These are phyloP conservation scores for Scaptomyza hsui DNA, from an alignment of 1,140 invertebrate species.

Conservation along the genomic window DNA sequence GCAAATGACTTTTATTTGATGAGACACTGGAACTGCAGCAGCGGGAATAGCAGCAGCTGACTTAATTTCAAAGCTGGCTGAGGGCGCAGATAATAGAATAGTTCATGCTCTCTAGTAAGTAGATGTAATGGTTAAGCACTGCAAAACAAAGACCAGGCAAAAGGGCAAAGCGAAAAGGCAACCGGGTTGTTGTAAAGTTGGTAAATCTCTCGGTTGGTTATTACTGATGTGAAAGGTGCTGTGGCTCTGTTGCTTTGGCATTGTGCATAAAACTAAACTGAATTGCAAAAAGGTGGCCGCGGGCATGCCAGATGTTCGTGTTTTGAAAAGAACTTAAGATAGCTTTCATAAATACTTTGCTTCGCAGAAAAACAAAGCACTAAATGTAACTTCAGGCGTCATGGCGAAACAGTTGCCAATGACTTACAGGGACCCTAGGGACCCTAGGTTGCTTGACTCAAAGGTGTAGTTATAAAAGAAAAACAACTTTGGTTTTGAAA, in stretches of 20 bases:
- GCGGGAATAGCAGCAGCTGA: neutral
- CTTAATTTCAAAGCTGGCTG: constrained; percentile 3
- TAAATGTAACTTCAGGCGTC: neutral
- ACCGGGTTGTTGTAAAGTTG: neutral
- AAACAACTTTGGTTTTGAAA: neutral
- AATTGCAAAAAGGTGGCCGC: neutral
- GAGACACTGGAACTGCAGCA: constrained; percentile 40
- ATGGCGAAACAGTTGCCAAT: neutral
- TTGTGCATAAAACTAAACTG: constrained; percentile 1
- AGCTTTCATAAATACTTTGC: constrained; percentile 15
- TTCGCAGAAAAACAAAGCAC: constrained; percentile 1
- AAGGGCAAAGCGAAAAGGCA: too few relatives aligned
- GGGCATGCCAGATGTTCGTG: neutral
- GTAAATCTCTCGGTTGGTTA: constrained; percentile 55
- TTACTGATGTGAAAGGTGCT: constrained; percentile 11
- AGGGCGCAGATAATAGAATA: constrained; percentile 64
- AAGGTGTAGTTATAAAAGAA: too few relatives aligned
- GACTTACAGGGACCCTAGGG: neutral
- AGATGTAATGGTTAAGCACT: constrained; percentile 2
- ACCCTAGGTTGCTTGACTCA: too few relatives aligned
- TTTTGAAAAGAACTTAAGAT: neutral
- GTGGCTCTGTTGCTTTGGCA: constrained; percentile 8
- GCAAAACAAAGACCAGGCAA: neutral
- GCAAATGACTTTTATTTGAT: constrained; percentile 74
- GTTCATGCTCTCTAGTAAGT: constrained; percentile 11